Evolutionary conservation across 2,797 vertebrate species (phyloP), one percentile per base, ranked within the genome.

Genomic region (Adelosebastes latens): DNA sequence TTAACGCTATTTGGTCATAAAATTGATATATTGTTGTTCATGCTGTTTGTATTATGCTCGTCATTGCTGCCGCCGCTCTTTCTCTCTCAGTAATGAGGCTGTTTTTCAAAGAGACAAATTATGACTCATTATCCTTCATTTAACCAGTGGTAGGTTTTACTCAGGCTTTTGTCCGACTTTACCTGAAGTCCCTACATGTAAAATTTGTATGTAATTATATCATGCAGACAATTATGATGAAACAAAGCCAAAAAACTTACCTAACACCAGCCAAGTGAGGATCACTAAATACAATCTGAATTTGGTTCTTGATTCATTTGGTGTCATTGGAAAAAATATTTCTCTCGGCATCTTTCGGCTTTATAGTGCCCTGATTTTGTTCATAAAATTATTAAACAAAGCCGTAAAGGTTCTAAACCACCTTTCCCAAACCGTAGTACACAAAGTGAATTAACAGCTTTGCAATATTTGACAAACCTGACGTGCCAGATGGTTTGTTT

Each of bases 41-140:
- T 66, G 29, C 60, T 70, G n/a, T 88, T 87, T 87, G 80, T 61
- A 70, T 77, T 67, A 39, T 64, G 36, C 64, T 63, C 18, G 64
- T 79, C 75, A 62, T 81, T 82, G 69, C 81, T 80, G 52, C 72
- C 82, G 56, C 59, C 70, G 42, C 39, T 61, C 22, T 65, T 10
- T 62, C 70, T 59, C 73, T 32, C 46, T 32, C 36, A 61, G 58
- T 84, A 82, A 87, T 87, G 52, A 82, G 75, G 77, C 66, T 82
- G 58, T 80, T 87, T 79, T 78, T 85, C 72, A 85, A 61, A 81
- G 81, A 56, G 62, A 20, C 14, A 52, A 86, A 89, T 91, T 87
- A 89, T 73, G 59, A 69, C 18, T 82, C 80, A 91, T 91, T 89
- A 82, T 83, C 78, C 52, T 76, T 79, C 58, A 83, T 89, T 83